These are phyloP conservation scores for Takifugu flavidus DNA, from an alignment of 2,113 vertebrate species.

Conservation along the genomic window DNA sequence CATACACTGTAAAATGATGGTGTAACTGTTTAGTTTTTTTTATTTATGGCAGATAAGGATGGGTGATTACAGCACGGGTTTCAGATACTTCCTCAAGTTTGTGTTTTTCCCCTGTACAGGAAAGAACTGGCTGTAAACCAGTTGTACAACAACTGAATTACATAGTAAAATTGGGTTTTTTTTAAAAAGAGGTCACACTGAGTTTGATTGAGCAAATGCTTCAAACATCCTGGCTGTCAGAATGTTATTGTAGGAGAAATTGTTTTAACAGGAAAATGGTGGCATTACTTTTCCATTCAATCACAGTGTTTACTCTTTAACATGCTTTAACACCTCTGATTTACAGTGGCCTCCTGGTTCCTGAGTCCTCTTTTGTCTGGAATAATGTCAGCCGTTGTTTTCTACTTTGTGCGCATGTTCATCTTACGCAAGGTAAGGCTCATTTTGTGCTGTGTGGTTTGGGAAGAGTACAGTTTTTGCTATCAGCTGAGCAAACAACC, in stretches of 20 bases:
- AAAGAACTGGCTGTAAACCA: background rate
- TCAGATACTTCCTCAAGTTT: too few species aligned
- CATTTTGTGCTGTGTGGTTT: background rate
- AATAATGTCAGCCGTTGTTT: constrained; percentile 89
- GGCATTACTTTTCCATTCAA: background rate
- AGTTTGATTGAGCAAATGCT: too few species aligned
- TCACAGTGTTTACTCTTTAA: background rate
- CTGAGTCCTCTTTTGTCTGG: constrained; percentile 94
- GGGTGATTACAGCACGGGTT: too few species aligned
- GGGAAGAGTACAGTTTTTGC: too few species aligned
- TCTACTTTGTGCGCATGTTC: constrained; percentile 87
- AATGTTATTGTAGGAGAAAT: too few species aligned
- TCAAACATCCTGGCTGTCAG: too few species aligned
- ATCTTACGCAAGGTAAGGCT: constrained; percentile 89
- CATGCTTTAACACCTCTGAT: constrained; percentile 3
- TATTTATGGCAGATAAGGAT: too few species aligned
- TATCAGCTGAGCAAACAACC: too few species aligned
- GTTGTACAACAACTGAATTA: background rate
- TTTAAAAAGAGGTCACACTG: too few species aligned
- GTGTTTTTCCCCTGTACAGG: too few species aligned
- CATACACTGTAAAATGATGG: background rate
- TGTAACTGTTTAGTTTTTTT: too few species aligned
- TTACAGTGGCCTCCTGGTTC: constrained; percentile 93
- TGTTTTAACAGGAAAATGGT: too few species aligned
- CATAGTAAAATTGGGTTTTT: background rate